Base-by-base conservation (phyloP, 2,113 vertebrate species). In the Tenrec ecaudatus region DNA sequence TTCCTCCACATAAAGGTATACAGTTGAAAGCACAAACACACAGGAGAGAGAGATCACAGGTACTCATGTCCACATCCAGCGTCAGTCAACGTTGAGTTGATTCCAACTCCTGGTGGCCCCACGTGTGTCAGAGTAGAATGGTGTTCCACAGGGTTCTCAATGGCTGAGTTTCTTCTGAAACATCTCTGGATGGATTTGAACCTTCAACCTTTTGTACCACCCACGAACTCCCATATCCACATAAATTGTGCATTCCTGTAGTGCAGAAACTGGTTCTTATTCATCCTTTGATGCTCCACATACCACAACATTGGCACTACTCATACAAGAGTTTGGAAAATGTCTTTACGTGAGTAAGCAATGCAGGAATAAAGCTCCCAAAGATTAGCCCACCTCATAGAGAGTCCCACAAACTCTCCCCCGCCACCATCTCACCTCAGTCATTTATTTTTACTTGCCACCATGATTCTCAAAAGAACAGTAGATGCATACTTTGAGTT, bases 401-500 rank as follows among this genome's bases (percentile, higher is more conserved):
- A 53, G 6, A 53, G 2, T 2, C 76, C 66, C 20, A 14, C 25
- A 17, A 31, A n/a, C n/a, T n/a, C n/a, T n/a, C n/a, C 9, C 76
- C 66, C 17, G 10, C 69, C 73, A 77, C 80, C 68, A 27, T 7
- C 11, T 29, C 77, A 75, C 76, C 33, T 75, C 40, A 29, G 7
- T 12, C 82, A n/a, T 83, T 73, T 84, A 0, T 36, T 43, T 60
- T 23, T 79, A n/a, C 58, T 36, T 47, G 60, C 17, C 58, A 71
- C 82, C 15, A 0, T 40, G 22, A 80, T 17, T 9, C 38, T 88
- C 79, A 71, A 47, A 36, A 94, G 29, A 47, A 29, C 80, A 71
- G 79, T 62, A 25, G 10, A 23, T 83, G 64, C 36, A 29, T 40
- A 86, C 86, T 91, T 90, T 81, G 60, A 68, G 73, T 86, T 88